A percentile compares a stretch with the other conserved stretches of the same genome.
Evolutionary conservation across 2,113 vertebrate species (phyloP).

Genomic region (Chaetodon trifascialis): DNA sequence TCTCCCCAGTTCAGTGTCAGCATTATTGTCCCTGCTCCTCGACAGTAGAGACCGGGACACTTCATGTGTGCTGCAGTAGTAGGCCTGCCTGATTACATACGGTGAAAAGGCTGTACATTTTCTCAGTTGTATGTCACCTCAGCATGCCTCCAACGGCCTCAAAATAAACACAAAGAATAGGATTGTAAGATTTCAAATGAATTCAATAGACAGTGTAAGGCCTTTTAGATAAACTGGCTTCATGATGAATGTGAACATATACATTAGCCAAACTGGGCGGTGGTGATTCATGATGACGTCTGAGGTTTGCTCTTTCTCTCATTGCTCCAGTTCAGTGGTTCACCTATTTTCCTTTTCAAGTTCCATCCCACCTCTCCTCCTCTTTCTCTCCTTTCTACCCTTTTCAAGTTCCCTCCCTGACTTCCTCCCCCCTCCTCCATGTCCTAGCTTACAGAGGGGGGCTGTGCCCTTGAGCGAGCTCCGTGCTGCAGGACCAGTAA

Average conservation of each 20-base stretch:
- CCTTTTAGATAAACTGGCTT: too few species aligned
- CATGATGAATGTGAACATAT: not conserved
- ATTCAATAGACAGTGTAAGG: too few species aligned
- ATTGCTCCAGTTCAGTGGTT: constrained; percentile 17
- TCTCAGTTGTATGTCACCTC: not conserved
- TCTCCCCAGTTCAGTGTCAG: constrained; percentile 59
- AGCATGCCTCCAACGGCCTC: not conserved
- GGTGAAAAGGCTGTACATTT: not conserved
- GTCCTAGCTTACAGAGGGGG: constrained; percentile 67
- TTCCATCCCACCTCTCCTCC: constrained; percentile 19
- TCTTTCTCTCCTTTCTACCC: constrained; percentile 1
- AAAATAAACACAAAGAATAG: not conserved
- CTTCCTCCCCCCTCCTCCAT: constrained; percentile 26
- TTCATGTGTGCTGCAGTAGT: constrained; percentile 14
- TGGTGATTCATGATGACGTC: not conserved
- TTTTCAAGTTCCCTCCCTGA: constrained; percentile 10
- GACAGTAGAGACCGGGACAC: constrained; percentile 33
- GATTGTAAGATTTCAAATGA: not conserved
- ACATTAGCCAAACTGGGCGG: not conserved
- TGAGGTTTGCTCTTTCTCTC: not conserved
- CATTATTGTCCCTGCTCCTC: constrained; percentile 1
- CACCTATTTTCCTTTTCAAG: constrained; percentile 23
- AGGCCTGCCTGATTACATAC: not conserved
- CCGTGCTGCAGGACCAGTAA: constrained; percentile 60
- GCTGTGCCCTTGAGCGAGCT: constrained; percentile 74